A percentile compares a stretch with the other conserved stretches of the same genome.
phyloP scores from a whole-genome alignment of 2,113 vertebrate species.

The Ammospiza nelsoni region DNA sequence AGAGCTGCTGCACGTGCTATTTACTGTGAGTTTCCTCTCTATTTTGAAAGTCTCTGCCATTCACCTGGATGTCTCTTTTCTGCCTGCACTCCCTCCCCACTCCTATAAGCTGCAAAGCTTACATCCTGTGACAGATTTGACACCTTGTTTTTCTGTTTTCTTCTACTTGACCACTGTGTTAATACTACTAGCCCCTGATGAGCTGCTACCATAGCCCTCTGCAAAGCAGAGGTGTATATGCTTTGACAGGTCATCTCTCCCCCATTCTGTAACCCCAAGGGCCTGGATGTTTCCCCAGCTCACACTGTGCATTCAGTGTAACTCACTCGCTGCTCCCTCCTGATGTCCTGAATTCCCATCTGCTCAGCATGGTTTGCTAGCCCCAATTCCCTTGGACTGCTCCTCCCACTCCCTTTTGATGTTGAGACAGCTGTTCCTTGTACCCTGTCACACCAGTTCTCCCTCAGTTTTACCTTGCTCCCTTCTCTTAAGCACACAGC shows the following conservation, averaged over 20 bases:
- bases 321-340: background rate
- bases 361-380: conserved; percentile 27
- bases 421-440: conserved; percentile 28
- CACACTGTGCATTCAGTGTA: background rate
- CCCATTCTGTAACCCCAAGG: background rate
- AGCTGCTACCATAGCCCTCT: background rate
- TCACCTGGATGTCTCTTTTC: background rate
- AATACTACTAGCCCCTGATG: background rate
- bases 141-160: conserved; percentile 1
- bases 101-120: background rate
- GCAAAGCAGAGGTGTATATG: background rate
- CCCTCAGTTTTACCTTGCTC: background rate
- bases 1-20: background rate
- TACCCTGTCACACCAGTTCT: background rate
- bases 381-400: background rate
- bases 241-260: background rate
- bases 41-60: background rate
- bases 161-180: background rate
- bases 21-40: background rate
- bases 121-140: background rate
- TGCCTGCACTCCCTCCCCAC: background rate
- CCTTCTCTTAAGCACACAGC: background rate
- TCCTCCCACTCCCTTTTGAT: conserved; percentile 31
- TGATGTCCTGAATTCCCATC: conserved; percentile 35
- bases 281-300: background rate